phyloP scores from a whole-genome alignment of 2,797 vertebrate genomes.

The Avahi laniger region DNA sequence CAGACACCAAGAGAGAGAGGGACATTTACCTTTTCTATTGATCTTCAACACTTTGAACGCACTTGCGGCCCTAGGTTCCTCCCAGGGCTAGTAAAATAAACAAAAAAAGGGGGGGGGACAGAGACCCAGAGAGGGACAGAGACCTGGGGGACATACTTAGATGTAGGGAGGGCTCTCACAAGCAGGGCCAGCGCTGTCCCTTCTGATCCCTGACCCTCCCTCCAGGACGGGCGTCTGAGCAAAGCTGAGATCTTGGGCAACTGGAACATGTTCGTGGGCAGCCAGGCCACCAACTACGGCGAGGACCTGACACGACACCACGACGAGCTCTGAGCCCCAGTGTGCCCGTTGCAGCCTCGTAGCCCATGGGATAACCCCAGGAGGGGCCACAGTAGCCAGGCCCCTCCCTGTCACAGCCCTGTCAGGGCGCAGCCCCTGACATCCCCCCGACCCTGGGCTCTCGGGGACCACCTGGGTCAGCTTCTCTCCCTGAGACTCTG shows the following conservation, averaged over 20 bases:
- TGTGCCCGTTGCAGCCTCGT: accelerated
- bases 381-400: accelerated
- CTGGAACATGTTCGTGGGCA: constrained; percentile 98
- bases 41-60: too few relatives aligned
- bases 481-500: not conserved
- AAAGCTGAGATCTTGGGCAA: constrained; percentile 93
- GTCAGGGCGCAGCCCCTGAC: accelerated
- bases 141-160: not conserved
- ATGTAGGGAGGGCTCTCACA: not conserved
- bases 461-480: not conserved
- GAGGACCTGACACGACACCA: constrained; percentile 93
- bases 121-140: not conserved
- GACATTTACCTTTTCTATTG: not conserved
- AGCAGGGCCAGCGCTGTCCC: not conserved
- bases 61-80: too few relatives aligned
- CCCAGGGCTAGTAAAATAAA: too few relatives aligned
- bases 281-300: constrained; percentile 95
- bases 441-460: not conserved
- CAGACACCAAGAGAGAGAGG: not conserved
- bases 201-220: not conserved
- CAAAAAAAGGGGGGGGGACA: not conserved
- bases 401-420: too few relatives aligned
- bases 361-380: accelerated
- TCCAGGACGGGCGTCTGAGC: constrained; percentile 91
- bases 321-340: constrained; percentile 88